Evolutionary conservation across 2,888 invertebrate species (phyloP).

Genomic region (Adineta ricciae): DNA sequence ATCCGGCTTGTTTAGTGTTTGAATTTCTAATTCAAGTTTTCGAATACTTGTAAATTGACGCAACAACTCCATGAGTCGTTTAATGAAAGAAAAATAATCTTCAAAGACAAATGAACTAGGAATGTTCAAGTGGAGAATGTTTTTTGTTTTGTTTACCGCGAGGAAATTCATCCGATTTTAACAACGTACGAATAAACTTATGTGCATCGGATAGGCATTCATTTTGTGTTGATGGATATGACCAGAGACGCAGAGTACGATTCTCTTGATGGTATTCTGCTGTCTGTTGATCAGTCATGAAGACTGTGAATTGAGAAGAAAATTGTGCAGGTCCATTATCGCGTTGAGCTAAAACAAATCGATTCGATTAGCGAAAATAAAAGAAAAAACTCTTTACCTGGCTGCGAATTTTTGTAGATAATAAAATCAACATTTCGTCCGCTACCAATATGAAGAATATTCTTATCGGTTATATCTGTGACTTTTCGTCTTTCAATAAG

Average conservation of each 20-base stretch:
- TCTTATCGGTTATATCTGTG: neutral
- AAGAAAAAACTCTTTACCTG: neutral
- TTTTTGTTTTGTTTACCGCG: neutral
- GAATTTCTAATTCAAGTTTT: slow-evolving; percentile 11
- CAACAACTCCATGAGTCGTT: slow-evolving; percentile 8
- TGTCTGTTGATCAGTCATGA: neutral
- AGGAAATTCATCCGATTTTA: slow-evolving; percentile 19
- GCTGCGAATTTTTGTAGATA: neutral
- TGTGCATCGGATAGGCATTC: neutral
- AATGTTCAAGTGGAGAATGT: too few relatives aligned
- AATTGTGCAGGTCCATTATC: neutral
- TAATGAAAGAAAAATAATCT: slow-evolving; percentile 19
- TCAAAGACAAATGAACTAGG: neutral
- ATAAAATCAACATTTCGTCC: slow-evolving; percentile 20
- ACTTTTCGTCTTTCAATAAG: neutral
- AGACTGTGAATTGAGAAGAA: neutral
- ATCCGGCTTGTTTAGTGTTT: neutral
- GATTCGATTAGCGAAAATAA: too few relatives aligned
- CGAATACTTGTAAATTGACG: neutral
- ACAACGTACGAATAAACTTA: neutral
- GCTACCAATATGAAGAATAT: slow-evolving; percentile 19
- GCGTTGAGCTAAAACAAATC: neutral
- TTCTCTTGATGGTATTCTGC: slow-evolving; percentile 9
- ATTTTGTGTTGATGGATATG: neutral
- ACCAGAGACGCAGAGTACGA: neutral